These are phyloP conservation scores for Hypercompe scribonia DNA, from an alignment of 2,888 invertebrate genomes.

Conservation along the genomic window DNA sequence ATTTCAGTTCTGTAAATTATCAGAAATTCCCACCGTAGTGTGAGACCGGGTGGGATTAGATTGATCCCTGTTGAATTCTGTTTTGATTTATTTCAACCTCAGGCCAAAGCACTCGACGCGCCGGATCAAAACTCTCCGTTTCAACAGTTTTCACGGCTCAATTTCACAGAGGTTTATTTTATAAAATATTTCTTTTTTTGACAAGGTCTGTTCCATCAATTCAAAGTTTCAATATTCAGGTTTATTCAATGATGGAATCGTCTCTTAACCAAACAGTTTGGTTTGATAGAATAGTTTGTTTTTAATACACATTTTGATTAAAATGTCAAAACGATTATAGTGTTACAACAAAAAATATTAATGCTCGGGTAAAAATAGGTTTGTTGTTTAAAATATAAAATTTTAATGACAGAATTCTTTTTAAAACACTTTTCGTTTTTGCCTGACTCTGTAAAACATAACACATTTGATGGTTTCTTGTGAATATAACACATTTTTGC, in stretches of 20 bases:
- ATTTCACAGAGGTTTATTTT: conserved; percentile 7
- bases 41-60: conserved; percentile 32
- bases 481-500: too few species aligned
- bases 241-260: background rate
- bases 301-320: background rate
- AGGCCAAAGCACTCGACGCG: conserved; percentile 2
- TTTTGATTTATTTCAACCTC: conserved; percentile 47
- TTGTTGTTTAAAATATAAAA: too few species aligned
- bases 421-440: too few species aligned
- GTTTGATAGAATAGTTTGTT: background rate
- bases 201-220: background rate
- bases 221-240: background rate
- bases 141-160: conserved; percentile 6
- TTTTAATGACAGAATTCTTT: too few species aligned
- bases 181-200: background rate
- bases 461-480: too few species aligned
- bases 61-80: conserved; percentile 43
- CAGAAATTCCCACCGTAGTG: conserved; percentile 31
- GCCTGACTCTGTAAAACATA: too few species aligned
- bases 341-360: too few species aligned
- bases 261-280: background rate
- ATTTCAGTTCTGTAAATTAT: conserved; percentile 34
- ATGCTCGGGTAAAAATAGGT: too few species aligned
- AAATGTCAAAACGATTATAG: too few species aligned
- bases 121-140: background rate